phyloP scores from a whole-genome alignment of 2,113 vertebrate genomes.

The Lepus americanus region DNA sequence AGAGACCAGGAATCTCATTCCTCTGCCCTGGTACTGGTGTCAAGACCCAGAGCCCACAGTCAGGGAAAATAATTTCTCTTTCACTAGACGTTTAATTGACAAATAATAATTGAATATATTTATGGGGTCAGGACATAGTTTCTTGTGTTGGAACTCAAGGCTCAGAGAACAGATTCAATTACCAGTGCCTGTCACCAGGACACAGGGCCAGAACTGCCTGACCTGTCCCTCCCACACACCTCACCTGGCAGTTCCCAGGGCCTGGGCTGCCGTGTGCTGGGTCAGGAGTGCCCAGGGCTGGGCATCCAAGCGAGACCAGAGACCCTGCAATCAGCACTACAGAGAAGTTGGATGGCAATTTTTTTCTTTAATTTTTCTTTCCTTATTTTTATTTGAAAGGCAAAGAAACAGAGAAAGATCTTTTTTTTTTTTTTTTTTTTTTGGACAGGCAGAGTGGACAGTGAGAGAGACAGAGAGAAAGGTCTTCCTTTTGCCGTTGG shows the following conservation, averaged over 20 bases:
- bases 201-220: background rate
- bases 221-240: background rate
- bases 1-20: background rate
- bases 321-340: background rate
- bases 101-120: no score
- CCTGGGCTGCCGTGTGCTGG: background rate
- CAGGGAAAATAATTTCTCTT: background rate
- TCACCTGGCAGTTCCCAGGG: background rate
- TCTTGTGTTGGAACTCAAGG: background rate
- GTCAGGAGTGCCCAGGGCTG: background rate
- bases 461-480: no score
- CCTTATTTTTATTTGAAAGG: no score
- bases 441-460: no score
- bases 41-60: background rate
- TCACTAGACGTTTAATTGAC: no score
- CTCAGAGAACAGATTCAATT: background rate
- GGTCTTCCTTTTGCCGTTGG: no score
- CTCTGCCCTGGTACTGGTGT: conserved; percentile 17
- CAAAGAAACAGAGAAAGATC: no score
- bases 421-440: no score
- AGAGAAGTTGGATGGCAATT: background rate
- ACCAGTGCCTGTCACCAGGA: background rate
- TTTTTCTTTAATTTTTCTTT: background rate
- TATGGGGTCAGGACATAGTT: background rate
- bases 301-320: background rate